Base-by-base conservation (phyloP, 2,797 vertebrate species). In the Mus minutoides region DNA sequence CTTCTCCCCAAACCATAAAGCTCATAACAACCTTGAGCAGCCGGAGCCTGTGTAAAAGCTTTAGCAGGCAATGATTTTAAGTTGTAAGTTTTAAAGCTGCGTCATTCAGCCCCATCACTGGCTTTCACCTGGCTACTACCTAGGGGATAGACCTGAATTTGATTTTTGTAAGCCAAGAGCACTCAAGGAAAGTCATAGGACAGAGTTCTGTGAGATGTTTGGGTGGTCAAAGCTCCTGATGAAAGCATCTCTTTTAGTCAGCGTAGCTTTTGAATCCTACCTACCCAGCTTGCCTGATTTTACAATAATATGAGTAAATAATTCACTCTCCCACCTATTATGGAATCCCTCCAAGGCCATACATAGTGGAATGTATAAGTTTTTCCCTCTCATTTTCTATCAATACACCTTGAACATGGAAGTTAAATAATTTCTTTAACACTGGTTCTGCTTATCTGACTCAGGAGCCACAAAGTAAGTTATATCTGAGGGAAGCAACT, bases 181-280 rank as follows among this genome's bases (percentile, higher is more conserved):
- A 71, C 76, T 79, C 62, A 40, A 77, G 40, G 69, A 26, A 88
- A 24, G 21, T 67, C 52, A 58, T 34, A 14, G 52, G 52, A 58
- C 67, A 96, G 54, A 83, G 40, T 3, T 73, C 22, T 83, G 40
- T 58, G 73, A 90, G 40, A 88, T 80, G 12, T 62, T 71, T 93
- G 73, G 46, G 52, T 91, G 17, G 40, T 92, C 75, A 56, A 84
- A 89, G 19, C 69, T 90, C 52, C 56, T 37, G 76, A n/a, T 79
- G 26, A 82, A 87, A 95, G 58, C 3, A 11, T 76, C 77, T 83
- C 49, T 89, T n/a, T 92, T 75, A 21, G 16, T 64, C 43, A 71
- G 73, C 71, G 86, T 92, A 17, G 80, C 43, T 93, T 90, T 90
- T 75, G 88, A 95, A 90, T 93, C 52, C 29, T 84, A 8, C 92